phyloP scores from a whole-genome alignment of 2,113 vertebrate genomes.

The Balaeniceps rex region DNA sequence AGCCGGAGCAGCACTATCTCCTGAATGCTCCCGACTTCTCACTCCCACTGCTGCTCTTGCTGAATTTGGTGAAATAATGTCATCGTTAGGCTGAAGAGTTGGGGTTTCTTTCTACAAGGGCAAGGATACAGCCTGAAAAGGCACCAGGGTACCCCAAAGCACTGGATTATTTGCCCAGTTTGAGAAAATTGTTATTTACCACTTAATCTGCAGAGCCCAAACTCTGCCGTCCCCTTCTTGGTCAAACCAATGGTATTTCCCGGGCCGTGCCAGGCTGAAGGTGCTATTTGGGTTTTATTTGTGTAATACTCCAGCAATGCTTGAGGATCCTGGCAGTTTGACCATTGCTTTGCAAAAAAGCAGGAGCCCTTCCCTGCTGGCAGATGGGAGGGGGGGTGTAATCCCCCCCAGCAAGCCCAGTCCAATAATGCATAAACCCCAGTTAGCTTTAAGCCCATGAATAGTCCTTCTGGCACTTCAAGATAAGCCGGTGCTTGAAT shows the following conservation, averaged over 20 bases:
- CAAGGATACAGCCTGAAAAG: not conserved
- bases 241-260: not conserved
- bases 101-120: not conserved
- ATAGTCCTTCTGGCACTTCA: not conserved
- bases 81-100: not conserved
- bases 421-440: not conserved
- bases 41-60: not conserved
- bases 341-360: not conserved
- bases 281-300: not conserved
- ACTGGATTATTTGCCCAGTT: not conserved
- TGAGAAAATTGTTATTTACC: not conserved
- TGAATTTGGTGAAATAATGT: not conserved
- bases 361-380: not conserved
- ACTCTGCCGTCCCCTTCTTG: not conserved
- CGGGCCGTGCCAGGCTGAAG: not conserved
- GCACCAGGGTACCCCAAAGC: not conserved
- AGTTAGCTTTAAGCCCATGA: not conserved
- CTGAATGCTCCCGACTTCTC: not conserved
- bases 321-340: not conserved
- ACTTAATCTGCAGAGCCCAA: not conserved
- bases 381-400: not conserved
- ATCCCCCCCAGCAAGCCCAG: not conserved
- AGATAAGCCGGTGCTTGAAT: not conserved
- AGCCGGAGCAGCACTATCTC: not conserved
- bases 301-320: not conserved